Evolutionary conservation across 2,888 invertebrate species (phyloP).

Genomic region (Autographa pulchrina): DNA sequence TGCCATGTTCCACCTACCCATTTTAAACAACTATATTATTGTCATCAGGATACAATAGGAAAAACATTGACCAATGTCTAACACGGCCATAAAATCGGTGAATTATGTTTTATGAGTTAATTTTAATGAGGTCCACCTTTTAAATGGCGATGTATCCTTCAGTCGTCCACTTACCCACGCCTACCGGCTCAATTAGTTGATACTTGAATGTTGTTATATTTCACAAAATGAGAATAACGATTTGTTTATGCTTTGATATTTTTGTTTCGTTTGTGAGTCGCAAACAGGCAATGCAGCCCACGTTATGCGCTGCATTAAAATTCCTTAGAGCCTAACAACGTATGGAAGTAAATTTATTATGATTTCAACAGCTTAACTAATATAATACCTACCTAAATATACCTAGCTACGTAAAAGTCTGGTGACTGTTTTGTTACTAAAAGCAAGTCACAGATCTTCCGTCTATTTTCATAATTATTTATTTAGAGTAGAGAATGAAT

Average conservation of each 20-base stretch:
- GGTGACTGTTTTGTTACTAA: not conserved
- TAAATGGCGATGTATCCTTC: constrained; percentile 66
- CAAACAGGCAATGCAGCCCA: constrained; percentile 36
- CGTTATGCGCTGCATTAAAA: constrained; percentile 11
- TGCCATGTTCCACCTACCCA: constrained; percentile 25
- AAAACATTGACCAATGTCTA: constrained; percentile 35
- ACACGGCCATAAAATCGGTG: constrained; percentile 39
- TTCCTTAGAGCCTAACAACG: not conserved
- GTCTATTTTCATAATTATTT: too few relatives aligned
- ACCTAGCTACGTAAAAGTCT: not conserved
- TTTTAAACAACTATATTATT: constrained; percentile 9
- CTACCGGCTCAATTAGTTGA: constrained; percentile 58
- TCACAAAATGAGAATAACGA: constrained; percentile 70
- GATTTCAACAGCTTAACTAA: too few relatives aligned
- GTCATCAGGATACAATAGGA: constrained; percentile 27
- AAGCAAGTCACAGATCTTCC: too few relatives aligned
- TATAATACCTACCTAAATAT: not conserved
- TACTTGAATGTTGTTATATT: constrained; percentile 62
- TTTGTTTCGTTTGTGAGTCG: constrained; percentile 59
- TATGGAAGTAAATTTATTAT: too few relatives aligned
- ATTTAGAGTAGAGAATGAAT: too few relatives aligned
- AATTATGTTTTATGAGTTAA: constrained; percentile 54
- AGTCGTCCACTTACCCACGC: constrained; percentile 63
- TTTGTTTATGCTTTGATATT: constrained; percentile 71
- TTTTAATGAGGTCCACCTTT: constrained; percentile 52